Percentiles rank a stretch among this genome's conserved stretches.
Evolutionary conservation across 1,140 invertebrate genomes (phyloP).

Genomic region (Rhyacophila brunnea): DNA sequence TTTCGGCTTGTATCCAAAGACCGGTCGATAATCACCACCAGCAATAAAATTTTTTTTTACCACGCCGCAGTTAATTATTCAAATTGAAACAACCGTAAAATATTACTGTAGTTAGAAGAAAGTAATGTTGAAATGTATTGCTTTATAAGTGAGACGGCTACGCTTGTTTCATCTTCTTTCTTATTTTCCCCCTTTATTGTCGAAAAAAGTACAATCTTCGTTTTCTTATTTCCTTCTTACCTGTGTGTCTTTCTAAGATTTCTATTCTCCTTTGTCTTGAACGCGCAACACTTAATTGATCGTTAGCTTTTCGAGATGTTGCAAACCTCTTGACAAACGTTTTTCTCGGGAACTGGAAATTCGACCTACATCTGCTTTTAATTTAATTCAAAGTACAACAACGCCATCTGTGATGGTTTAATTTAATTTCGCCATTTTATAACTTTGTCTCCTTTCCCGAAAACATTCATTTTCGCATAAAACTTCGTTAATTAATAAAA

Average conservation of each 20-base stretch:
- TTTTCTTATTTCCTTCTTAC: neutral
- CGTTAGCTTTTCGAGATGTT: neutral
- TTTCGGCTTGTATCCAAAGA: too few species aligned
- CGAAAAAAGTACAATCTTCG: too few species aligned
- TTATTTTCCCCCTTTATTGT: too few species aligned
- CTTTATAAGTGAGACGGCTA: too few species aligned
- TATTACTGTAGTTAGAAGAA: too few species aligned
- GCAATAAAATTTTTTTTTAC: too few species aligned
- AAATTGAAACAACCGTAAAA: too few species aligned
- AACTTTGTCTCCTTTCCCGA: constrained; percentile 16
- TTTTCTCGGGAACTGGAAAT: neutral
- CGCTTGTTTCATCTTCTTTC: too few species aligned
- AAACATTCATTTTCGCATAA: constrained; percentile 11
- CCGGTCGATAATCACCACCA: too few species aligned
- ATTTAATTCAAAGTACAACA: constrained; percentile 26
- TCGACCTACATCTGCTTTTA: constrained; percentile 9
- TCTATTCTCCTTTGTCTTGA: neutral
- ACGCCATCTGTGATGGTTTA: constrained; percentile 26
- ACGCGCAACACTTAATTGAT: neutral
- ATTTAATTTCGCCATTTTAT: constrained; percentile 25
- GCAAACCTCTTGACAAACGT: constrained; percentile 2
- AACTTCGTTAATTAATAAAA: constrained; percentile 23
- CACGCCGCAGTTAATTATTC: too few species aligned
- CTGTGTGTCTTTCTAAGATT: neutral
- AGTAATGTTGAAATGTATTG: too few species aligned